Evolutionary conservation across 2,797 vertebrate species (phyloP).

Genomic region (Falco peregrinus): DNA sequence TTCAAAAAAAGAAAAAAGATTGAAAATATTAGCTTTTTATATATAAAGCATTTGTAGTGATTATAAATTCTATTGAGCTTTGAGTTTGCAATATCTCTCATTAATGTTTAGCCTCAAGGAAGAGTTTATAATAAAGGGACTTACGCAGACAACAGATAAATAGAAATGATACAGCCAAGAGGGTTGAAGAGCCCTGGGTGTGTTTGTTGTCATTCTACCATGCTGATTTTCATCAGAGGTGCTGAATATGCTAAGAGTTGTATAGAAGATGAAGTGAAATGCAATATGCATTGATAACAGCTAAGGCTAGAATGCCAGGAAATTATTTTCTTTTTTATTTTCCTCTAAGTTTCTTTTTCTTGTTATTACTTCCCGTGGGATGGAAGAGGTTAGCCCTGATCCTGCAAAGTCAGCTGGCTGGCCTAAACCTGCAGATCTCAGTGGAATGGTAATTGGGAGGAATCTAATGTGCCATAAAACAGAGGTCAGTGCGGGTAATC

Average conservation of each 20-base stretch:
- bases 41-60: constrained; percentile 37
- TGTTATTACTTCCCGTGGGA: constrained; percentile 38
- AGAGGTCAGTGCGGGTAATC: constrained; percentile 10
- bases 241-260: constrained; percentile 34
- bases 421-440: neutral
- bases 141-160: constrained; percentile 56
- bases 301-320: constrained; percentile 30
- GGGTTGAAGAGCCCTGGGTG: constrained; percentile 46
- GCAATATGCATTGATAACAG: constrained; percentile 40
- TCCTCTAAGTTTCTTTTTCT: constrained; percentile 30
- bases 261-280: constrained; percentile 38
- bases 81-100: constrained; percentile 54
- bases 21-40: constrained; percentile 48
- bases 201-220: constrained; percentile 40
- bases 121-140: constrained; percentile 54
- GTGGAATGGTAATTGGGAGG: constrained; percentile 18
- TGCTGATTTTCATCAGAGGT: constrained; percentile 52
- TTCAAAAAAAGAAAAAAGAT: constrained; percentile 28
- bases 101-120: constrained; percentile 66
- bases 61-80: constrained; percentile 63
- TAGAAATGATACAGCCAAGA: constrained; percentile 56
- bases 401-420: constrained; percentile 21
- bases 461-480: constrained; percentile 29
- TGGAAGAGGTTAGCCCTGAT: constrained; percentile 22
- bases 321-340: constrained; percentile 51